phyloP scores from a whole-genome alignment of 2,888 invertebrate species.

The Spilarctia lutea region DNA sequence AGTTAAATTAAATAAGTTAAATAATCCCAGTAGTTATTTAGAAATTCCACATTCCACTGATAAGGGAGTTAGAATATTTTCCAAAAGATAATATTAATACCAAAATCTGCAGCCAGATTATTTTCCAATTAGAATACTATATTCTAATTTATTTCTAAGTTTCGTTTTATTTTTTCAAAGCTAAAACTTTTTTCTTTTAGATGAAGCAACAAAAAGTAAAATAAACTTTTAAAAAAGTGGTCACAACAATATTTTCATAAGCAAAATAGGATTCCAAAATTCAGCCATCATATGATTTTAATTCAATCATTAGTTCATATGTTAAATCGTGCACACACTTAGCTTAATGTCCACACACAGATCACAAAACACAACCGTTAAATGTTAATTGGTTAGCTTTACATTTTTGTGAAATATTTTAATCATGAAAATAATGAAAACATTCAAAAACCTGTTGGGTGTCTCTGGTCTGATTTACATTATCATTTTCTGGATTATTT shows the following conservation, averaged over 20 bases:
- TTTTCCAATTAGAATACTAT: neutral
- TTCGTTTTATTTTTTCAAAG: neutral
- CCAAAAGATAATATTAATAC: neutral
- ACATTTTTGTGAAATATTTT: conserved; percentile 25
- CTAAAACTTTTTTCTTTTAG: neutral
- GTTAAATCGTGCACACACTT: neutral
- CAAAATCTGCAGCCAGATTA: neutral
- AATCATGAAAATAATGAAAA: conserved; percentile 43
- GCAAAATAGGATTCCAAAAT: neutral
- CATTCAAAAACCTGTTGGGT: conserved; percentile 65
- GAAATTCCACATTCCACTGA: neutral
- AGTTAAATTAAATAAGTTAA: too few species aligned
- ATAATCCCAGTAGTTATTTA: too few species aligned
- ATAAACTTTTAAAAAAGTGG: neutral
- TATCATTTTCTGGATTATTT: conserved; percentile 59
- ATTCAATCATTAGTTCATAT: conserved; percentile 2
- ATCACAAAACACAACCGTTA: conserved; percentile 22
- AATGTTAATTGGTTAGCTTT: conserved; percentile 7
- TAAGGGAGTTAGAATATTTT: neutral
- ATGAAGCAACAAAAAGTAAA: neutral
- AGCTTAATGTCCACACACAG: conserved; percentile 2
- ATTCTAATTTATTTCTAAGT: neutral
- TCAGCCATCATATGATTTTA: neutral
- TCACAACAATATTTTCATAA: neutral
- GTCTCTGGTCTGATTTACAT: conserved; percentile 59